phyloP scores from a whole-genome alignment of 2,113 vertebrate species.

The Melanotaenia duboulayi region DNA sequence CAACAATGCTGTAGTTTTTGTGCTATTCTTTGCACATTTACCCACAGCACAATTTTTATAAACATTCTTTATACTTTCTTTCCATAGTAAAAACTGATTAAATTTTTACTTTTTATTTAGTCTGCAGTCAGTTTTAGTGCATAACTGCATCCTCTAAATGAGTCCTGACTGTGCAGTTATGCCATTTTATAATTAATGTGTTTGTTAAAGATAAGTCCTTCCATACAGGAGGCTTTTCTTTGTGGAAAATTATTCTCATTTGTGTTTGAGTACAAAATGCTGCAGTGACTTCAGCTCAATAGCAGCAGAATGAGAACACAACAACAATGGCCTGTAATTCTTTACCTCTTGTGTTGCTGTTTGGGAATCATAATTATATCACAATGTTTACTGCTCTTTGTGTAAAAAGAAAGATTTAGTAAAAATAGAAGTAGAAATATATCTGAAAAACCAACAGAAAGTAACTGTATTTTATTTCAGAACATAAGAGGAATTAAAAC shows the following conservation, averaged over 20 bases:
- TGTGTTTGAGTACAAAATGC: constrained; percentile 64
- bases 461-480: constrained; percentile 39
- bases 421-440: constrained; percentile 37
- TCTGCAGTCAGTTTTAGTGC: constrained; percentile 17
- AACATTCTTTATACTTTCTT: background rate
- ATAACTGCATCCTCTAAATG: constrained; percentile 39
- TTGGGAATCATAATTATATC: constrained; percentile 50
- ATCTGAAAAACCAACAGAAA: constrained; percentile 32
- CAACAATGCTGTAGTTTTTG: constrained; percentile 3
- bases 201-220: constrained; percentile 72
- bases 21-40: background rate
- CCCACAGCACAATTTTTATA: background rate
- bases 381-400: constrained; percentile 50
- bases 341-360: constrained; percentile 39
- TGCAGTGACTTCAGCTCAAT: constrained; percentile 55
- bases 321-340: constrained; percentile 62
- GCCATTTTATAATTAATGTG: constrained; percentile 72
- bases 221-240: constrained; percentile 51
- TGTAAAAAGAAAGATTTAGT: constrained; percentile 34
- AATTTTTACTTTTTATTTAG: constrained; percentile 28
- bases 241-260: constrained; percentile 66
- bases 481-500: constrained; percentile 46
- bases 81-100: background rate
- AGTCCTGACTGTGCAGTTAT: constrained; percentile 53
- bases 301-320: constrained; percentile 62